A percentile compares a stretch with the other conserved stretches of the same genome.
Evolutionary conservation across 2,888 invertebrate genomes (phyloP).

Genomic region (Itoplectis maculator): DNA sequence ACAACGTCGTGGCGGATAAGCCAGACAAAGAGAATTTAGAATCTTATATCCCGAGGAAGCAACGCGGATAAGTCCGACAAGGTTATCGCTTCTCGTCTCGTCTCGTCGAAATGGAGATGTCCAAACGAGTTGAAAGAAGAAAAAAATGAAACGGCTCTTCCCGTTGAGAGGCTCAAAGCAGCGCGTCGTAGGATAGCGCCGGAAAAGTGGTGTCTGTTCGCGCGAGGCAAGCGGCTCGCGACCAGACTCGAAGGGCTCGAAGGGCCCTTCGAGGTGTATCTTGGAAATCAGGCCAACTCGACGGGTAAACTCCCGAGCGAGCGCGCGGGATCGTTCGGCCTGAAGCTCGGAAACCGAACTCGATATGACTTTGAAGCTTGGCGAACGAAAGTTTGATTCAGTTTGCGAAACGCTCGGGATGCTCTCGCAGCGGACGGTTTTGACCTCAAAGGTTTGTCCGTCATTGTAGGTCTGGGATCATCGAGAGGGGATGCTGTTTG

Average conservation of each 20-base stretch:
- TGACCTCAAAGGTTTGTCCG: background rate
- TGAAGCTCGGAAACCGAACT: background rate
- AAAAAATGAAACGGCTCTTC: too few species aligned
- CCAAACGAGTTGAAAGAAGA: background rate
- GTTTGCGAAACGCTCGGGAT: background rate
- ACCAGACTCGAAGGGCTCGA: too few species aligned
- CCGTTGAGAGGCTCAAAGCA: too few species aligned
- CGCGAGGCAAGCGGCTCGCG: too few species aligned
- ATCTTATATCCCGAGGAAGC: background rate
- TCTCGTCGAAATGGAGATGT: background rate
- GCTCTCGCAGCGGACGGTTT: background rate
- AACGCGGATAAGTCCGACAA: background rate
- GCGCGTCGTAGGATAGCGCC: too few species aligned
- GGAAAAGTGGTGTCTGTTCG: too few species aligned
- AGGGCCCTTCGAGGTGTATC: background rate
- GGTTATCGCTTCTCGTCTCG: background rate
- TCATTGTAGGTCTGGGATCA: background rate
- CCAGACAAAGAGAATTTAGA: constrained; percentile 44
- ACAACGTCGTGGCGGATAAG: constrained; percentile 3
- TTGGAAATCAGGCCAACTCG: background rate
- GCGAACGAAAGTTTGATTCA: background rate
- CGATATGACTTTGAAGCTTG: background rate
- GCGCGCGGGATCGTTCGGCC: background rate
- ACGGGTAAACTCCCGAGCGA: background rate
- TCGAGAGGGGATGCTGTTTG: background rate